These are phyloP conservation scores for Hexactinellida sp. DNA, from an alignment of 37 sponge, comb jelly and placozoan genomes.

Conservation along the genomic window DNA sequence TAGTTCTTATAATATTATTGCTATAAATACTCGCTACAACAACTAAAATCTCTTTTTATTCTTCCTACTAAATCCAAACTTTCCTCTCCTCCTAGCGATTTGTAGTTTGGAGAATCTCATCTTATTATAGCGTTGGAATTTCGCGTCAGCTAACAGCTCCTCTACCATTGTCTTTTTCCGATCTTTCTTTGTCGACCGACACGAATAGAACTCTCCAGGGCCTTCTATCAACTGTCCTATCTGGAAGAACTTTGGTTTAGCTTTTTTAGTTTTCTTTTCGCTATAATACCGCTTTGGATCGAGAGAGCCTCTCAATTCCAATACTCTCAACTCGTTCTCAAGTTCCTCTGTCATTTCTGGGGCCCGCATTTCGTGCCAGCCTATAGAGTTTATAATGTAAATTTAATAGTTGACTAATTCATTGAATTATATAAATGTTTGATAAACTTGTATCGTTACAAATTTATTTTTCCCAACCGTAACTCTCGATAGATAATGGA, in stretches of 20 bases:
- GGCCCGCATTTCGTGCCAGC: conserved; percentile 60
- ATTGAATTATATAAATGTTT: no score
- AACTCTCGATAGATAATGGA: no score
- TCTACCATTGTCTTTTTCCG: conserved; percentile 50
- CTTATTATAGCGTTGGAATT: conserved; percentile 20
- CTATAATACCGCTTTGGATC: conserved; percentile 52
- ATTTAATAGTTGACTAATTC: no score
- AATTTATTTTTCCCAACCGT: no score
- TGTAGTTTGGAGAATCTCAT: not conserved
- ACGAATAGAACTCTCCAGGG: conserved; percentile 59
- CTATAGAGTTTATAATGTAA: no score
- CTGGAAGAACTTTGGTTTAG: conserved; percentile 64
- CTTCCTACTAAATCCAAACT: not conserved
- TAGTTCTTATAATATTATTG: not conserved
- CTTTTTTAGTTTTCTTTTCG: conserved; percentile 22
- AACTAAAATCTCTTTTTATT: not conserved
- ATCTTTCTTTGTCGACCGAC: conserved; percentile 36
- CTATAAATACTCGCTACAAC: not conserved
- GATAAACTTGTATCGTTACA: no score
- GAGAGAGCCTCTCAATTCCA: conserved; percentile 45
- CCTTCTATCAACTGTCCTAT: conserved; percentile 38
- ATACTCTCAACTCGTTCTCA: conserved; percentile 45
- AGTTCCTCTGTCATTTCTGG: conserved; percentile 47
- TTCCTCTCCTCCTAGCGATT: not conserved
- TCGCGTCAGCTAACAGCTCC: conserved; percentile 46